Evolutionary conservation across 2,888 invertebrate species (phyloP).

Genomic region (Pristionchus japonicus): DNA sequence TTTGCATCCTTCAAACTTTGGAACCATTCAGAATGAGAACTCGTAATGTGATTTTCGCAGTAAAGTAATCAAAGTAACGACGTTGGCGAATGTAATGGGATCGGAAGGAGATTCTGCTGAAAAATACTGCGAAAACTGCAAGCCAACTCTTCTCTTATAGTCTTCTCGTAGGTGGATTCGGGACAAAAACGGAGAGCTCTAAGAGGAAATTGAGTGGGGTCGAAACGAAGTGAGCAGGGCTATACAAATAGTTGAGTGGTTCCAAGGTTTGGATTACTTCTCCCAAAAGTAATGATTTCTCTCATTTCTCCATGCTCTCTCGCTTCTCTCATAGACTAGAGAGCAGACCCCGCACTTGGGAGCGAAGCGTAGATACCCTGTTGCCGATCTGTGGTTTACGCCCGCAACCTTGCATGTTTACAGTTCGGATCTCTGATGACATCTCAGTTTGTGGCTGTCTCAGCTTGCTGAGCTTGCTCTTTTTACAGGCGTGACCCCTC

Average conservation of each 20-base stretch:
- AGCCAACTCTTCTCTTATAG: neutral
- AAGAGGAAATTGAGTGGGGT: constrained; percentile 22
- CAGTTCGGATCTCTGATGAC: neutral
- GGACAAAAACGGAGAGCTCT: neutral
- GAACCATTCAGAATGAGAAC: neutral
- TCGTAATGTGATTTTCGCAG: neutral
- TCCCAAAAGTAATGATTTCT: no score
- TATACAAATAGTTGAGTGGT: neutral
- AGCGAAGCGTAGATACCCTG: no score
- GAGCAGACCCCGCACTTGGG: no score
- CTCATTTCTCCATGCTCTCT: no score
- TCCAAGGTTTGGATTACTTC: constrained; percentile 4
- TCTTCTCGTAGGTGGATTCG: neutral
- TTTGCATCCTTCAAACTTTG: neutral
- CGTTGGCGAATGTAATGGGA: neutral
- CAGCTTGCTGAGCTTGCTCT: neutral
- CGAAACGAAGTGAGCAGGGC: neutral
- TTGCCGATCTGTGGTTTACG: neutral
- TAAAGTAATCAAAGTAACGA: neutral
- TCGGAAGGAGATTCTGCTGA: neutral
- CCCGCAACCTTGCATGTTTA: neutral
- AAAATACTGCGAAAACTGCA: neutral
- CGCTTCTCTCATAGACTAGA: no score
- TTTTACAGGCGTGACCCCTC: neutral
- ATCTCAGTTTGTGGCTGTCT: neutral